Percentiles rank a stretch among this genome's conserved stretches.
phyloP scores from a whole-genome alignment of 1,140 invertebrate species.

The Temnothorax curvispinosus region DNA sequence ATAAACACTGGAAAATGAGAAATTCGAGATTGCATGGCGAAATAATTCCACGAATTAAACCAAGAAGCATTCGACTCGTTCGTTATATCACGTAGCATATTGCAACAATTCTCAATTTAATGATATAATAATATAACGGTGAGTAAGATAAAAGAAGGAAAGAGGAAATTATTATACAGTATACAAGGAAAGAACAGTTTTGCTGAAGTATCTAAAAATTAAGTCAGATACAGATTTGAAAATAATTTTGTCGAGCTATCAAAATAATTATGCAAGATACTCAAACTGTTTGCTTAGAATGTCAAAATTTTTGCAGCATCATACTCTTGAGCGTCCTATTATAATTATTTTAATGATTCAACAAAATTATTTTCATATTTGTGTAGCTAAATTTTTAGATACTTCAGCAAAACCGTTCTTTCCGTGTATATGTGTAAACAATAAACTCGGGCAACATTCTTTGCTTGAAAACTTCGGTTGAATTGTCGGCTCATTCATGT shows the following conservation, averaged over 20 bases:
- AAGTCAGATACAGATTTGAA: too few relatives aligned
- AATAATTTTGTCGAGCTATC: too few relatives aligned
- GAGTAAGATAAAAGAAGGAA: background rate
- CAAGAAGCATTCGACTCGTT: background rate
- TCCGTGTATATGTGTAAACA: background rate
- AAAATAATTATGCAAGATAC: too few relatives aligned
- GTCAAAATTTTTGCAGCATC: too few relatives aligned
- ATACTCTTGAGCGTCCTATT: too few relatives aligned
- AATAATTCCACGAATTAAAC: background rate
- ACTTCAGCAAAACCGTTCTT: background rate
- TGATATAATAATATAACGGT: too few relatives aligned
- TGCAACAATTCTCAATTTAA: too few relatives aligned
- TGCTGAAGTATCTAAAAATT: too few relatives aligned
- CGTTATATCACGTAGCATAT: background rate
- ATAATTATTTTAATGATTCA: too few relatives aligned
- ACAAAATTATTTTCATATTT: too few relatives aligned
- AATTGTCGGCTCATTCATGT: background rate
- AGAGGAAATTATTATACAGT: background rate
- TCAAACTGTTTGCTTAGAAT: too few relatives aligned
- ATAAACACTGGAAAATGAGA: slow-evolving; percentile 28
- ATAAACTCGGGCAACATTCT: background rate
- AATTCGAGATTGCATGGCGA: background rate
- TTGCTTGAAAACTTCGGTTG: background rate
- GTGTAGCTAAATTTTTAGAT: background rate
- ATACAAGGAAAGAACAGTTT: too few relatives aligned